Percentiles rank a stretch among this genome's conserved stretches.
phyloP scores from a whole-genome alignment of 1,140 invertebrate genomes.

The Acromyrmex charruanus region DNA sequence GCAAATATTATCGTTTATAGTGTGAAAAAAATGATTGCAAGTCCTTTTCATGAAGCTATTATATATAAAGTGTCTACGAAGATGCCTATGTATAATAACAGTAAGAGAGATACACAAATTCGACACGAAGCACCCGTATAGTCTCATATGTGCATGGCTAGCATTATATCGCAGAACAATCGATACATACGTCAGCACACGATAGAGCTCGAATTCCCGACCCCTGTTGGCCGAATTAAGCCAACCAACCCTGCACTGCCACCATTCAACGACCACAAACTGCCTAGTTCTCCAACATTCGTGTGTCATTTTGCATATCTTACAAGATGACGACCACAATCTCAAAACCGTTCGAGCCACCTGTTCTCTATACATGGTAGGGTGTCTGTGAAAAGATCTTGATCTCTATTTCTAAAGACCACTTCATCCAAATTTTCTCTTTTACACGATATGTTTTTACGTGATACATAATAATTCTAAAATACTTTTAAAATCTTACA shows the following conservation, averaged over 20 bases:
- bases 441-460: not conserved
- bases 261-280: conserved; percentile 78
- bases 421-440: not conserved
- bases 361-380: not conserved
- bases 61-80: conserved; percentile 58
- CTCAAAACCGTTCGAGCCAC: conserved; percentile 75
- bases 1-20: not conserved
- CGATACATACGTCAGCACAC: conserved; percentile 81
- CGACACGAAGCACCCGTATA: conserved; percentile 71
- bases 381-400: not conserved
- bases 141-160: conserved; percentile 78
- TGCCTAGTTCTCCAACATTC: conserved; percentile 76
- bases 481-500: not conserved
- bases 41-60: not conserved
- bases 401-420: not conserved
- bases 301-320: conserved; percentile 79
- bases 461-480: not conserved
- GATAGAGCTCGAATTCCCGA: conserved; percentile 78
- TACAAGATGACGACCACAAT: conserved; percentile 70
- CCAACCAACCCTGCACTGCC: conserved; percentile 68
- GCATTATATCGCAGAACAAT: conserved; percentile 84
- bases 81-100: conserved; percentile 33
- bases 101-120: conserved; percentile 67
- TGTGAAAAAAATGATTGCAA: not conserved
- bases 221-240: conserved; percentile 78